Conservation (phyloP, 1,140 invertebrate genomes). For the Sarcophaga peregrina region DNA sequence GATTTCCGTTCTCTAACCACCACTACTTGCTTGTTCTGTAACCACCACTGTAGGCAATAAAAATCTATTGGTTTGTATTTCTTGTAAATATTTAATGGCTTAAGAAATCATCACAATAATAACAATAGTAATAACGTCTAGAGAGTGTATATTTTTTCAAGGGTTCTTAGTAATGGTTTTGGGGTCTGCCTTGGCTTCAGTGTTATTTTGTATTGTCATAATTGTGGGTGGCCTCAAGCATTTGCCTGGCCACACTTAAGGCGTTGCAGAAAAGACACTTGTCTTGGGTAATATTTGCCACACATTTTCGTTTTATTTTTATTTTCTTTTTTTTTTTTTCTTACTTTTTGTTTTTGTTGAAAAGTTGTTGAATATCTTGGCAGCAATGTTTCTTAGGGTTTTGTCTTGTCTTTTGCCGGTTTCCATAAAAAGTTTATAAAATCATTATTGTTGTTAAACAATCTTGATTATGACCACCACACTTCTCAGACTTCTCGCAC, state of each 20-base stretch:
- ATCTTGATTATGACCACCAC: constrained; percentile 30
- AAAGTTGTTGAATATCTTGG: constrained; percentile 28
- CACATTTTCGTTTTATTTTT: not conserved
- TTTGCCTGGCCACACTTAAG: constrained; percentile 42
- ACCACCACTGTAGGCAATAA: not conserved
- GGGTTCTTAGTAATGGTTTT: not conserved
- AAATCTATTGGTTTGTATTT: not conserved
- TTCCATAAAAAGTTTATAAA: constrained; percentile 26
- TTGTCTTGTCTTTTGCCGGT: not conserved
- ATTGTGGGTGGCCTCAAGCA: constrained; percentile 44
- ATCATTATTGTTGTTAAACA: constrained; percentile 29
- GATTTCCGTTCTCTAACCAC: too few relatives aligned
- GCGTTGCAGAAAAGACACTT: constrained; percentile 45
- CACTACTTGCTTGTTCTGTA: not conserved
- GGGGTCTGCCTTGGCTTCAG: not conserved
- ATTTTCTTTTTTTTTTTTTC: not conserved
- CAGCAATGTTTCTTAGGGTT: constrained; percentile 8
- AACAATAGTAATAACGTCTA: not conserved
- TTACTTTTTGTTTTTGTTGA: not conserved
- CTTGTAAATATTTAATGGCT: not conserved
- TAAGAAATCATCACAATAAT: not conserved
- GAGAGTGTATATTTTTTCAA: not conserved
- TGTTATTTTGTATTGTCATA: constrained; percentile 22
- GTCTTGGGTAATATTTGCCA: not conserved
- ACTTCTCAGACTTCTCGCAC: not conserved